Percentiles rank a stretch among this genome's conserved stretches.
Evolutionary conservation across 2,888 invertebrate species (phyloP).

Genomic region (Acanthacorydalis orientalis): DNA sequence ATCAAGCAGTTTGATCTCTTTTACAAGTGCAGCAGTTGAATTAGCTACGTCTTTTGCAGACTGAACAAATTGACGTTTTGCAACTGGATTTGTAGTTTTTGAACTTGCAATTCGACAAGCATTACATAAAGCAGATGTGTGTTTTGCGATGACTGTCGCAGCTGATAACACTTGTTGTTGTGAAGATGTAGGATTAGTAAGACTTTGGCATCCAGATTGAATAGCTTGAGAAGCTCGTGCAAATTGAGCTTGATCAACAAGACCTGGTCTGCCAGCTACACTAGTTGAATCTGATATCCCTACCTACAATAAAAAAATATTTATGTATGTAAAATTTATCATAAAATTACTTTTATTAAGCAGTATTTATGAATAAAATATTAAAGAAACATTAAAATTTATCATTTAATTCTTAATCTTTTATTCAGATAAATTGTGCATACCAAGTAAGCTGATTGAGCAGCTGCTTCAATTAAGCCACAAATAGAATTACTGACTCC

Average conservation of each 20-base stretch:
- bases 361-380: not conserved
- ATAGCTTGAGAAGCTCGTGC: constrained; percentile 82
- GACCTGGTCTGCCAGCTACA: constrained; percentile 71
- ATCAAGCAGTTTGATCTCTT: constrained; percentile 83
- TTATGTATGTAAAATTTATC: not conserved
- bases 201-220: constrained; percentile 67
- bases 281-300: constrained; percentile 85
- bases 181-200: constrained; percentile 51
- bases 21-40: constrained; percentile 85
- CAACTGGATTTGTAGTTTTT: constrained; percentile 75
- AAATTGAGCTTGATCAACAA: constrained; percentile 79
- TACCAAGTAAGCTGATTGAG: constrained; percentile 82
- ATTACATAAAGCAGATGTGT: constrained; percentile 89
- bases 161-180: constrained; percentile 79
- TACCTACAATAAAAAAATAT: constrained; percentile 29
- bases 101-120: constrained; percentile 87
- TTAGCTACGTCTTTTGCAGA: constrained; percentile 95
- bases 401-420: not conserved
- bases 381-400: not conserved
- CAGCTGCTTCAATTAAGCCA: constrained; percentile 81
- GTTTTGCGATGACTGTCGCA: constrained; percentile 87
- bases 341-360: not conserved
- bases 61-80: constrained; percentile 93
- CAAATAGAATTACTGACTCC: constrained; percentile 78
- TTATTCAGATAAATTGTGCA: not conserved